Conservation (phyloP, 2,888 invertebrate species). For the Cephus spinipes region DNA sequence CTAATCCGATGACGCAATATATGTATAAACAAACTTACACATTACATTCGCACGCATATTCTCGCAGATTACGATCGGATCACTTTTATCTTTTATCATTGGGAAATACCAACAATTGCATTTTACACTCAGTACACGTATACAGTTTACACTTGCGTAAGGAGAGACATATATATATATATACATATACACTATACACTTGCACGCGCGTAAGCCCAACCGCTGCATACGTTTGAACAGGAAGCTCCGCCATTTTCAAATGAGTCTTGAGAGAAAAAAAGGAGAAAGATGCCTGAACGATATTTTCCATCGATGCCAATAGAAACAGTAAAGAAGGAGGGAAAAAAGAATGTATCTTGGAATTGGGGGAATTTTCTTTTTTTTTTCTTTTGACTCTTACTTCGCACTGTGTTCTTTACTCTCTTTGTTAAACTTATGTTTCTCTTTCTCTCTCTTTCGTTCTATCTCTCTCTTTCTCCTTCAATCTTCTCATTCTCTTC, state of each 20-base stretch:
- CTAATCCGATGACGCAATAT: not conserved
- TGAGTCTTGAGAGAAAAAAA: not conserved
- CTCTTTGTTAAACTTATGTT: not conserved
- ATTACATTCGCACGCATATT: not conserved
- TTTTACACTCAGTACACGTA: not conserved
- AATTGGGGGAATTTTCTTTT: not conserved
- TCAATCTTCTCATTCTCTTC: not conserved
- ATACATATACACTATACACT: slow-evolving; percentile 25
- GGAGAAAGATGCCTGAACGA: not conserved
- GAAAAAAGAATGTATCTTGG: not conserved
- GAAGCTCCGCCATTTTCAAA: not conserved
- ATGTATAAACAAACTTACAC: not conserved
- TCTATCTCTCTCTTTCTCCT: not conserved
- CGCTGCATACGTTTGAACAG: slow-evolving; percentile 5
- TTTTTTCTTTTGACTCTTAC: not conserved
- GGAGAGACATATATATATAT: slow-evolving; percentile 7
- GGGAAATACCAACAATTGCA: not conserved
- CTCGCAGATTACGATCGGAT: not conserved
- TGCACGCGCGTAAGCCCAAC: slow-evolving; percentile 24
- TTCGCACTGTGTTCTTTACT: not conserved
- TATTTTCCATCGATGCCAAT: not conserved
- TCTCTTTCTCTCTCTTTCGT: not conserved
- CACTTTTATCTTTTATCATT: not conserved
- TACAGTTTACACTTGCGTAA: not conserved
- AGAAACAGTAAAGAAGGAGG: not conserved